A percentile compares a stretch with the other conserved stretches of the same genome.
These are phyloP conservation scores for Diglossa cyanea DNA, from an alignment of 2,797 vertebrate genomes.

Conservation along the genomic window DNA sequence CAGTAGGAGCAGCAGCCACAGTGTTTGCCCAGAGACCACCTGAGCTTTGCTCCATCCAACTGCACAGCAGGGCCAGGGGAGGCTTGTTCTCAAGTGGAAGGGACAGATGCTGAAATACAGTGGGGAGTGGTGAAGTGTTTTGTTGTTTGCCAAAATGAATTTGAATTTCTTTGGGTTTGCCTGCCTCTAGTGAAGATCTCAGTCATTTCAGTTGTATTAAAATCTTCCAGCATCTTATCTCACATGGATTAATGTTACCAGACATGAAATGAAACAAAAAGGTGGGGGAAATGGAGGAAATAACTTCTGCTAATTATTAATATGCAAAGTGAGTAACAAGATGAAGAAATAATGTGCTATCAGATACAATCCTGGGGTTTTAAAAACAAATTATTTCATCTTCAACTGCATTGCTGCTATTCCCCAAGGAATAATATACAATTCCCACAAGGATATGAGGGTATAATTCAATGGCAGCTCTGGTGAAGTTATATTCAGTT, in stretches of 20 bases:
- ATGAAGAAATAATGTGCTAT: conserved; percentile 51
- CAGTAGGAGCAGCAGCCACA: background rate
- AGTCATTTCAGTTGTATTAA: background rate
- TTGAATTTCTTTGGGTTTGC: conserved; percentile 4
- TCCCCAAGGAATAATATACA: conserved; percentile 56
- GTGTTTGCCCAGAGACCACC: background rate
- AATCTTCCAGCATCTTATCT: conserved; percentile 14
- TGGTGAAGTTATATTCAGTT: conserved; percentile 61
- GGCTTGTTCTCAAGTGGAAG: background rate
- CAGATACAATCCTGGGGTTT: conserved; percentile 41
- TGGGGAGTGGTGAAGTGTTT: background rate
- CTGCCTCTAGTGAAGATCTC: background rate
- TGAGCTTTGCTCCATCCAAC: background rate
- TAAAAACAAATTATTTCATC: conserved; percentile 62
- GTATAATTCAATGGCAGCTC: conserved; percentile 54
- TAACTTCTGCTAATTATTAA: conserved; percentile 53
- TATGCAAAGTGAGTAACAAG: conserved; percentile 41
- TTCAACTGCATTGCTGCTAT: conserved; percentile 37
- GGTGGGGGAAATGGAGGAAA: background rate
- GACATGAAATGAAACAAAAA: conserved; percentile 11
- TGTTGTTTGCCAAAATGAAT: background rate
- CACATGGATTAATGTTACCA: background rate
- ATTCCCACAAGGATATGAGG: conserved; percentile 41
- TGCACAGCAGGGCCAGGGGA: background rate
- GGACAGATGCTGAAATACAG: background rate